Evolutionary conservation across 2,888 invertebrate species (phyloP).

Genomic region (Idaea biselata): DNA sequence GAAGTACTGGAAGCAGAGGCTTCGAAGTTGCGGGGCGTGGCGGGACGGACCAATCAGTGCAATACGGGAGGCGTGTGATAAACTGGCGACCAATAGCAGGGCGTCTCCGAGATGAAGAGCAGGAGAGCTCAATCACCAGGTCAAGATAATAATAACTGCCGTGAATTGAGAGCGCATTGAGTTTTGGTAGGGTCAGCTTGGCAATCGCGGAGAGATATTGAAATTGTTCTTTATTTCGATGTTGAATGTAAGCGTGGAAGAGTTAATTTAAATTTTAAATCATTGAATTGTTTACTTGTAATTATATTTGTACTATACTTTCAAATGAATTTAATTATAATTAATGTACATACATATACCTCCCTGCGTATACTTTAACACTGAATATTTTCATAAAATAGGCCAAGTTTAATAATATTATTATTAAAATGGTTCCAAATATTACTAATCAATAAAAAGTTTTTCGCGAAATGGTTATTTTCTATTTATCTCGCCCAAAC

Average conservation of each 20-base stretch:
- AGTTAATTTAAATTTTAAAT: slow-evolving; percentile 20
- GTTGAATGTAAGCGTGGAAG: slow-evolving; percentile 44
- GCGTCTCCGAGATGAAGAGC: slow-evolving; percentile 57
- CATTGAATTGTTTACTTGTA: not conserved
- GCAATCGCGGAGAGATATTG: slow-evolving; percentile 67
- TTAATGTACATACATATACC: not conserved
- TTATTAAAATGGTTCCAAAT: not conserved
- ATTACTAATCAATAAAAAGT: slow-evolving; percentile 41
- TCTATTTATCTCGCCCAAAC: slow-evolving; percentile 69
- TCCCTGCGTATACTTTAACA: not conserved
- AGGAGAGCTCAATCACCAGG: slow-evolving; percentile 78
- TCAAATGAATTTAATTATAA: not conserved
- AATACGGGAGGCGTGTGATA: slow-evolving; percentile 65
- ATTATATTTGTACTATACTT: not conserved
- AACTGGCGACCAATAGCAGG: slow-evolving; percentile 57
- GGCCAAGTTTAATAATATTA: not conserved
- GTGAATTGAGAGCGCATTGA: slow-evolving; percentile 79
- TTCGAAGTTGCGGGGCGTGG: slow-evolving; percentile 68
- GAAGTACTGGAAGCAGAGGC: slow-evolving; percentile 72
- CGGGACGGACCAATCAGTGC: slow-evolving; percentile 58
- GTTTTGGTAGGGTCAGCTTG: slow-evolving; percentile 74
- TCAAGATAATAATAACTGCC: slow-evolving; percentile 79
- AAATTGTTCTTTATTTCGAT: slow-evolving; percentile 50
- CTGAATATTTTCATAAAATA: no score
- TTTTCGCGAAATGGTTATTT: slow-evolving; percentile 47